phyloP scores from a whole-genome alignment of 2,888 invertebrate genomes.

The Drosophila paramelanica region DNA sequence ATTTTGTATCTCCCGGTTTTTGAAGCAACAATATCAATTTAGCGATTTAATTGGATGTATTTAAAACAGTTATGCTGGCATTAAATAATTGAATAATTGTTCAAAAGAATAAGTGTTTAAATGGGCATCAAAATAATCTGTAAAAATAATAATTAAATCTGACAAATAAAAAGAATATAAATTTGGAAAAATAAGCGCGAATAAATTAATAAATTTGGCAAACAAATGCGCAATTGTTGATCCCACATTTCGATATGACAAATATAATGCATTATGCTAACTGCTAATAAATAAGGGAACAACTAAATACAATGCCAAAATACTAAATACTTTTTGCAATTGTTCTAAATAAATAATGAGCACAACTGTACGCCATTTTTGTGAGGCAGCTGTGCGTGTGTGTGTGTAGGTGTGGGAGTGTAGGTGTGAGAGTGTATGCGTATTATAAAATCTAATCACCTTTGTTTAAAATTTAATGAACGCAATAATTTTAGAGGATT shows the following conservation, averaged over 20 bases:
- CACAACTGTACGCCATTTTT: conserved; percentile 57
- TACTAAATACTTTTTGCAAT: conserved; percentile 59
- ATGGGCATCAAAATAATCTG: conserved; percentile 1
- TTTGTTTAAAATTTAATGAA: conserved; percentile 82
- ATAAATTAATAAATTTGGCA: conserved; percentile 53
- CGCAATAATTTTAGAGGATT: conserved; percentile 77
- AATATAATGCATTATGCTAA: conserved; percentile 56
- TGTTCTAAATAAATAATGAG: conserved; percentile 77
- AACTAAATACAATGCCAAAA: conserved; percentile 46
- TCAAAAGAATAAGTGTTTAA: background rate
- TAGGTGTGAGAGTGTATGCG: conserved; percentile 24
- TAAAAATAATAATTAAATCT: conserved; percentile 63
- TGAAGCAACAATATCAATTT: background rate
- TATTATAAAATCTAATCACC: conserved; percentile 81
- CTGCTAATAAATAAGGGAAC: conserved; percentile 63
- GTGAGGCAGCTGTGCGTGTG: conserved; percentile 8
- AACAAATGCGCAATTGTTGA: conserved; percentile 54
- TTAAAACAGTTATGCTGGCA: conserved; percentile 48
- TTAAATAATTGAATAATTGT: conserved; percentile 45
- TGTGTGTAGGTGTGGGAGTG: conserved; percentile 2
- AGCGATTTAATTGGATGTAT: conserved; percentile 27
- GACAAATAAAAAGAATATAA: conserved; percentile 43
- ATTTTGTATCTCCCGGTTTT: no score
- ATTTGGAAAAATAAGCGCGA: conserved; percentile 50
- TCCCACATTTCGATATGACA: conserved; percentile 62